Evolutionary conservation across 1,140 invertebrate genomes (phyloP).

Genomic region (Lucilia cuprina): DNA sequence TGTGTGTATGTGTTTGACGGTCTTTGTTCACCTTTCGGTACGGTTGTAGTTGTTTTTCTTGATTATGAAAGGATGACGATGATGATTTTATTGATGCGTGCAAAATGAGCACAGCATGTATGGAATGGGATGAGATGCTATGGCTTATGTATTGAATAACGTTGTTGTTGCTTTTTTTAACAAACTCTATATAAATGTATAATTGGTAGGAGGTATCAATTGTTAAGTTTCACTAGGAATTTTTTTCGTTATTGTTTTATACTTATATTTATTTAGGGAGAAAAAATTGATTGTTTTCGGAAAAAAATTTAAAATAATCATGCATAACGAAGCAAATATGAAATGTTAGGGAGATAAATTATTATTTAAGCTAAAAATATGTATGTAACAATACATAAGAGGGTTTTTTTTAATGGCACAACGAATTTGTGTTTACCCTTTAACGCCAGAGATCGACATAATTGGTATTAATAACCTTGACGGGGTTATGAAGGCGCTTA

Average conservation of each 20-base stretch:
- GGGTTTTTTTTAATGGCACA: too few species aligned
- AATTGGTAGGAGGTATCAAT: slow-evolving; percentile 14
- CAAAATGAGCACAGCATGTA: slow-evolving; percentile 28
- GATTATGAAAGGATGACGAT: background rate
- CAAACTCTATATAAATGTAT: background rate
- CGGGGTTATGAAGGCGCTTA: too few species aligned
- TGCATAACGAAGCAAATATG: background rate
- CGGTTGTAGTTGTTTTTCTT: background rate
- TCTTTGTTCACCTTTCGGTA: background rate
- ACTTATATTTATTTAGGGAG: background rate
- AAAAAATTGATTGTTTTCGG: background rate
- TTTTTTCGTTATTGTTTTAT: background rate
- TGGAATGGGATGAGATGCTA: too few species aligned
- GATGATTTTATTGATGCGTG: slow-evolving; percentile 35
- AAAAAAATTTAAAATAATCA: slow-evolving; percentile 10
- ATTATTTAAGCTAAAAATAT: too few species aligned
- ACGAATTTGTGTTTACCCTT: too few species aligned
- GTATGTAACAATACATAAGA: too few species aligned
- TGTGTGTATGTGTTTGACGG: too few species aligned
- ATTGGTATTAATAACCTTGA: too few species aligned
- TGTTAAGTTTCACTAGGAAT: background rate
- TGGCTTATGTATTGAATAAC: background rate
- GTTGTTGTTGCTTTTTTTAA: background rate
- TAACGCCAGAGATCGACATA: too few species aligned
- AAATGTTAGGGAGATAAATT: too few species aligned